Conservation (phyloP, 2,888 invertebrate genomes). For the Tachina fera region DNA sequence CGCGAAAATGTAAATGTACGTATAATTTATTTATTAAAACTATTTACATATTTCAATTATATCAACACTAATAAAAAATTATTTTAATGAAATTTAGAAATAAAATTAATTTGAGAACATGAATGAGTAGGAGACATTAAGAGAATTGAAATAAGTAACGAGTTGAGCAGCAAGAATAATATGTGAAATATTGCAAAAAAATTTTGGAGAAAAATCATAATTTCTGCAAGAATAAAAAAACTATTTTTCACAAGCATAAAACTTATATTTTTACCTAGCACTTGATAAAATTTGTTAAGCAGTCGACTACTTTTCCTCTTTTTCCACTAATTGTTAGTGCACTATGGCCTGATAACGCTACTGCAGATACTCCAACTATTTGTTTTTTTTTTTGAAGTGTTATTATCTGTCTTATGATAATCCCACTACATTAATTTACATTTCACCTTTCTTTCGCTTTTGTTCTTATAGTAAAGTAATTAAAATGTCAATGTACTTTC, state of each 20-base stretch:
- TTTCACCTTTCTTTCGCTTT: not conserved
- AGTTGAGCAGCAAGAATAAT: too few relatives aligned
- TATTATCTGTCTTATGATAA: not conserved
- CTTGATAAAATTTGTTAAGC: too few relatives aligned
- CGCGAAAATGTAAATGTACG: constrained; percentile 55
- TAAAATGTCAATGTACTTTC: constrained; percentile 56
- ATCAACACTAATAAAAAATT: constrained; percentile 28
- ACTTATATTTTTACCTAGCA: too few relatives aligned
- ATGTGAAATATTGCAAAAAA: too few relatives aligned
- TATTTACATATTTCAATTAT: constrained; percentile 52
- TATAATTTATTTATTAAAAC: constrained; percentile 50
- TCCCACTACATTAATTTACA: not conserved
- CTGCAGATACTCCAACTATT: too few relatives aligned
- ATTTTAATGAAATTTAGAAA: constrained; percentile 36
- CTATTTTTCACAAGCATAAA: too few relatives aligned
- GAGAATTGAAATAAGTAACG: too few relatives aligned
- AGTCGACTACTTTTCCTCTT: too few relatives aligned
- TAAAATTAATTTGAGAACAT: constrained; percentile 26
- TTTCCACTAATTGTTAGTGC: too few relatives aligned
- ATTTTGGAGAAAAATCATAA: too few relatives aligned
- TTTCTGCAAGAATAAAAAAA: not conserved
- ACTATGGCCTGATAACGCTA: too few relatives aligned
- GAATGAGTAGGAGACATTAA: constrained; percentile 7
- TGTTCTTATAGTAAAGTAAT: constrained; percentile 26
- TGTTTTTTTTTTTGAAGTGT: not conserved